These are phyloP conservation scores for Macropodus opercularis DNA, from an alignment of 2,797 vertebrate species.

Conservation along the genomic window DNA sequence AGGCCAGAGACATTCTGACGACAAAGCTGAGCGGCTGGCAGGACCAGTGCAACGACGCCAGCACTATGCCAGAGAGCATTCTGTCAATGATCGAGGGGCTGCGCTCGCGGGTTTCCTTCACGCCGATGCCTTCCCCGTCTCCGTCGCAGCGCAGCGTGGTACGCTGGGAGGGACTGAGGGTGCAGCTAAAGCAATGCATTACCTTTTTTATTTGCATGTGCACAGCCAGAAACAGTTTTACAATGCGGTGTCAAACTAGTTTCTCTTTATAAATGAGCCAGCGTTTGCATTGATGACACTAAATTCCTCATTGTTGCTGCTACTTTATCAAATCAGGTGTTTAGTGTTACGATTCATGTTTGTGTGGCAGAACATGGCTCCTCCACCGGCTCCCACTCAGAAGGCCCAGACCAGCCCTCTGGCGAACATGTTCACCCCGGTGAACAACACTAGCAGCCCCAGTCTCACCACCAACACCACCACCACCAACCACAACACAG, in stretches of 20 bases:
- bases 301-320: background rate
- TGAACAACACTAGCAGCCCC: slow-evolving; percentile 30
- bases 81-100: slow-evolving; percentile 91
- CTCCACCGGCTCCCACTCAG: slow-evolving; percentile 71
- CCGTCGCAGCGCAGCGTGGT: slow-evolving; percentile 87
- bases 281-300: background rate
- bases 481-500: slow-evolving; percentile 45
- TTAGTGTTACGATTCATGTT: slow-evolving; percentile 4
- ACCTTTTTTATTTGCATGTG: background rate
- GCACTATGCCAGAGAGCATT: slow-evolving; percentile 89
- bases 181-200: background rate
- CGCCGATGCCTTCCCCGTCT: slow-evolving; percentile 90
- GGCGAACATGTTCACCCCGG: slow-evolving; percentile 89
- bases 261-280: too few relatives aligned
- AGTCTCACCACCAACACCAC: slow-evolving; percentile 5
- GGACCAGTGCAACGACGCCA: slow-evolving; percentile 91
- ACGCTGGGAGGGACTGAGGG: slow-evolving; percentile 17
- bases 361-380: slow-evolving; percentile 65
- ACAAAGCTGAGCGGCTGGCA: slow-evolving; percentile 91
- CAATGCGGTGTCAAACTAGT: background rate
- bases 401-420: slow-evolving; percentile 89
- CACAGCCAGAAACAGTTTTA: background rate
- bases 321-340: too few relatives aligned
- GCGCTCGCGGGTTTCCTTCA: slow-evolving; percentile 82
- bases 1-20: slow-evolving; percentile 86